Evolutionary conservation across 2,797 vertebrate species (phyloP).

Genomic region (Sphenodon punctatus): DNA sequence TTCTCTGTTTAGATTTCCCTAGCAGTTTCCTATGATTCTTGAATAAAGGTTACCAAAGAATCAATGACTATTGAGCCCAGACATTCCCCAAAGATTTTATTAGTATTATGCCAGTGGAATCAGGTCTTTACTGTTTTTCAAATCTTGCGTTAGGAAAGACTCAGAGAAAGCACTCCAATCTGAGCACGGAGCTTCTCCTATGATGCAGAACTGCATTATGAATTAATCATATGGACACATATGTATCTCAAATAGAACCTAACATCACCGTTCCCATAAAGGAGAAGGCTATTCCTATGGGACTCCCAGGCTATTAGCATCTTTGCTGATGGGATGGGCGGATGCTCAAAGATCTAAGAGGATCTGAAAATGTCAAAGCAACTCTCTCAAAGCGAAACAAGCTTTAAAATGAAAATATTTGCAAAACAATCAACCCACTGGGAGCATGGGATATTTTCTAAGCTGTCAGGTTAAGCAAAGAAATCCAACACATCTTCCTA

Average conservation of each 20-base stretch:
- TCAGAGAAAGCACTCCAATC: slow-evolving; percentile 18
- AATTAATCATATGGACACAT: slow-evolving; percentile 58
- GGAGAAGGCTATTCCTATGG: slow-evolving; percentile 16
- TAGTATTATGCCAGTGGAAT: slow-evolving; percentile 24
- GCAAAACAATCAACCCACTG: slow-evolving; percentile 33
- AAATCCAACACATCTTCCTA: neutral
- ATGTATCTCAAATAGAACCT: slow-evolving; percentile 29
- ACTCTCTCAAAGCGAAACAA: slow-evolving; percentile 5
- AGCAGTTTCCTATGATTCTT: too few relatives aligned
- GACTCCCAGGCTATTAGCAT: slow-evolving; percentile 33
- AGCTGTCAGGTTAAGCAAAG: slow-evolving; percentile 29
- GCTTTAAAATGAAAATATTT: slow-evolving; percentile 47
- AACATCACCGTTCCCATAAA: slow-evolving; percentile 31
- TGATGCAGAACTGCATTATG: slow-evolving; percentile 33
- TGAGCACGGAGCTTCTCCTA: slow-evolving; percentile 17
- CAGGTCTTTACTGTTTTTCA: slow-evolving; percentile 54
- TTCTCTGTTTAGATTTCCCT: too few relatives aligned
- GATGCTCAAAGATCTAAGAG: neutral
- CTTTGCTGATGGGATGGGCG: slow-evolving; percentile 16
- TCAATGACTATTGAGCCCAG: neutral
- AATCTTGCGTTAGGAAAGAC: slow-evolving; percentile 37
- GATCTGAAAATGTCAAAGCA: slow-evolving; percentile 37
- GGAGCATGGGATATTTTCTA: slow-evolving; percentile 27
- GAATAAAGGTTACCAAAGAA: neutral
- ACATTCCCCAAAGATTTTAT: slow-evolving; percentile 34